Evolutionary conservation across 2,797 vertebrate genomes (phyloP).

Genomic region (Borostomias antarcticus): DNA sequence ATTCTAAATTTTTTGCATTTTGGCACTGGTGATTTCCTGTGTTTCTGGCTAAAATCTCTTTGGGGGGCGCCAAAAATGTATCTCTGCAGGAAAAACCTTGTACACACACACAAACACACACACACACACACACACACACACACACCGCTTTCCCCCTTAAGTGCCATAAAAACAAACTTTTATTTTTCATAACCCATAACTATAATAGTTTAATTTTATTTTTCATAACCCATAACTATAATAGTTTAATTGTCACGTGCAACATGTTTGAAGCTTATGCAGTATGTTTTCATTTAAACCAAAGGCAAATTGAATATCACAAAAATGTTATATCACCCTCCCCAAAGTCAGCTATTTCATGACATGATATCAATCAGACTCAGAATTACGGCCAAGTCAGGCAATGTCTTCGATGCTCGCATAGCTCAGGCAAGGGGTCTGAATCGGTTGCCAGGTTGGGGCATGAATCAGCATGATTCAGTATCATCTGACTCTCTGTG

Average conservation of each 20-base stretch:
- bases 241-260: no score
- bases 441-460: conserved; percentile 23
- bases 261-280: not conserved
- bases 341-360: not conserved
- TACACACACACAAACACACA: not conserved
- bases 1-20: no score
- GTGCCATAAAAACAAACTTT: no score
- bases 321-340: no score
- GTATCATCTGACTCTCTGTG: not conserved
- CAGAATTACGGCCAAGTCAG: not conserved
- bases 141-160: not conserved
- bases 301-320: not conserved
- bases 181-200: no score
- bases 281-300: not conserved
- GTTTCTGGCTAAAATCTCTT: no score
- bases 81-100: not conserved
- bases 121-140: not conserved
- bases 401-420: not conserved
- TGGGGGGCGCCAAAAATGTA: no score
- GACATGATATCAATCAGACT: not conserved
- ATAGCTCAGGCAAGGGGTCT: not conserved
- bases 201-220: no score
- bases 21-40: no score
- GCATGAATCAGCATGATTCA: conserved; percentile 26
- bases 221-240: no score